phyloP scores from a whole-genome alignment of 1,140 invertebrate genomes.

The Zaprionus kolodkinae region DNA sequence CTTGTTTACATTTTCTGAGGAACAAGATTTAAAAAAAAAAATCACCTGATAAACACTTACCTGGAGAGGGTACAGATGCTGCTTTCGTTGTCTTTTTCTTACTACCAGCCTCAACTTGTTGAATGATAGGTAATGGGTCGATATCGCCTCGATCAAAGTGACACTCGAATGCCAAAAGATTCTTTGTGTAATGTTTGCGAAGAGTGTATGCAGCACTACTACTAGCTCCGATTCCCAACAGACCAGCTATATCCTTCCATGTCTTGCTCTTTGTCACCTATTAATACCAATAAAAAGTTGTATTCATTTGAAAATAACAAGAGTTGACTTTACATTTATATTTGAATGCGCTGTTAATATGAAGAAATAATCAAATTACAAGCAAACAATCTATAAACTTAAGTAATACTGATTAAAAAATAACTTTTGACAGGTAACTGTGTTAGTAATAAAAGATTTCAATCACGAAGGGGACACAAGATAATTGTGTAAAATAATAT shows the following conservation, averaged over 20 bases:
- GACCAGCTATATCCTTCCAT: slow-evolving; percentile 98
- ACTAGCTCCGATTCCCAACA: slow-evolving; percentile 96
- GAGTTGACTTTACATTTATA: slow-evolving; percentile 10
- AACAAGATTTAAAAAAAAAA: background rate
- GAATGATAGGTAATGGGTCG: slow-evolving; percentile 97
- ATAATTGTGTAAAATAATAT: background rate
- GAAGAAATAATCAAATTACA: slow-evolving; percentile 10
- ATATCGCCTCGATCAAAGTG: slow-evolving; percentile 98
- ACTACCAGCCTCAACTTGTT: slow-evolving; percentile 94
- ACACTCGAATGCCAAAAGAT: slow-evolving; percentile 97
- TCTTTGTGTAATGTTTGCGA: slow-evolving; percentile 98
- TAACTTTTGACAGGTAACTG: slow-evolving; percentile 9
- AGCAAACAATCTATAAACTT: slow-evolving; percentile 24
- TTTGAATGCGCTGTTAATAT: slow-evolving; percentile 14
- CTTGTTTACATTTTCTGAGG: background rate
- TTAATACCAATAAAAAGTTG: slow-evolving; percentile 55
- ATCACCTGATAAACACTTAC: slow-evolving; percentile 83
- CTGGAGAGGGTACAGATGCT: slow-evolving; percentile 93
- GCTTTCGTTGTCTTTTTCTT: slow-evolving; percentile 94
- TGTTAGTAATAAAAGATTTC: slow-evolving; percentile 32
- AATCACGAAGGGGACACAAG: background rate
- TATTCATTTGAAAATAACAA: slow-evolving; percentile 37
- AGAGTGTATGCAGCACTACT: slow-evolving; percentile 98
- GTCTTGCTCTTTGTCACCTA: slow-evolving; percentile 99
- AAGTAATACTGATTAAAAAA: slow-evolving; percentile 20